phyloP scores from a whole-genome alignment of 2,888 invertebrate species.

The Lasius platythorax region DNA sequence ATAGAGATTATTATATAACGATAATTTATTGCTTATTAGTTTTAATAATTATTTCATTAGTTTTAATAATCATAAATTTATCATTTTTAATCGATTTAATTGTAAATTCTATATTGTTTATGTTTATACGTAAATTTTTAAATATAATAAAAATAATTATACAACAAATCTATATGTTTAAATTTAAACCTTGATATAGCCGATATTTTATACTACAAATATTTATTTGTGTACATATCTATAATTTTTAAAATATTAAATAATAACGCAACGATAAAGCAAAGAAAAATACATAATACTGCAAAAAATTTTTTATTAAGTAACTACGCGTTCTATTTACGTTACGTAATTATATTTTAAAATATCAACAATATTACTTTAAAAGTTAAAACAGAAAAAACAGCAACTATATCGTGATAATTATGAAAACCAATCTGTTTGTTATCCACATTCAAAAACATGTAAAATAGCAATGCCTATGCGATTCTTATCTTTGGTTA shows the following conservation, averaged over 20 bases:
- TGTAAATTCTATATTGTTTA: background rate
- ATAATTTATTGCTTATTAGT: background rate
- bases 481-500: conserved; percentile 61
- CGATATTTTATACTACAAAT: background rate
- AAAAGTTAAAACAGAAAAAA: conserved; percentile 16
- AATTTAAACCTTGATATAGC: background rate
- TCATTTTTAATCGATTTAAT: conserved; percentile 13
- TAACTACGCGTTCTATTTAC: background rate
- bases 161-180: background rate
- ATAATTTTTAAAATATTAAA: background rate
- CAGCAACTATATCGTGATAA: background rate
- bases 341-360: background rate
- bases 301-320: background rate
- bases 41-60: background rate
- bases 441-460: conserved; percentile 56
- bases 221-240: background rate
- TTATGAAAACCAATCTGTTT: background rate
- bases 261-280: background rate
- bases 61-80: too few species aligned
- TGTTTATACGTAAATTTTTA: background rate
- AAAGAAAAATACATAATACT: background rate
- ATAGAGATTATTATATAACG: background rate
- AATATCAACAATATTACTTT: background rate
- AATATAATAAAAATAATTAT: conserved; percentile 9
- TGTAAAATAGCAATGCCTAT: conserved; percentile 59